Evolutionary conservation across 2,888 invertebrate species (phyloP), one percentile per base, ranked within the genome.

Genomic region (Caenorhabditis macrosperma): DNA sequence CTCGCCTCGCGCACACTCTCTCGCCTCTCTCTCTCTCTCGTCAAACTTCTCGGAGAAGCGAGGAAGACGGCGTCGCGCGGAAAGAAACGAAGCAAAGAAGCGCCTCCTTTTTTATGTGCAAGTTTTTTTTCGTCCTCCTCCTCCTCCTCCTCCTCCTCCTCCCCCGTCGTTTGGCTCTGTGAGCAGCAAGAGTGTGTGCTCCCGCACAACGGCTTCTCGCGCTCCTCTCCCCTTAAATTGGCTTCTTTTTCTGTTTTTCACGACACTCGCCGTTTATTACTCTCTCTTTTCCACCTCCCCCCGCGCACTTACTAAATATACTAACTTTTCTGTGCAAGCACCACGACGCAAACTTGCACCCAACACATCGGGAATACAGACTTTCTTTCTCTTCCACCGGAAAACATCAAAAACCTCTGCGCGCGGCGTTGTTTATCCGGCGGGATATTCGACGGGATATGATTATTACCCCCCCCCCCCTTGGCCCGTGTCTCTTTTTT

Each of bases 31-130:
- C 59, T 20, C 33, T 33, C 50, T 12, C 59, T 59, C 60, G 67
- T 68, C 68, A 68, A 76, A 61, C 54, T 76, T 76, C 61, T 66
- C 48, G 46, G 17, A 54, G 55, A 55, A 33, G n/a, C 7, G 20
- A 17, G 17, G 26, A 30, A 35, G 30, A 30, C 10, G 33, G 15
- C 38, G 38, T 12, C 3, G 38, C 46, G 44, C 15, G 38, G 35
- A 55, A 50, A 22, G 46, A 46, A 46, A 46, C 17, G 46, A 46
- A 46, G 46, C n/a, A 22, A 61, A 68, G 44, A 55, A 55, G 46
- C 50, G 52, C 28, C 61, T 69, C 60, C 52, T 59, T 60, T 61
- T 75, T 60, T 64, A 59, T 60, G 59, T 59, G 66, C 52, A 54
- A 64, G 64, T 75, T 75, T 67, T 67, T 75, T 75, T n/a, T n/a